Evolutionary conservation across 92 coral and sea anemone genomes (phyloP), one percentile per base, ranked within the genome.

Genomic region (Virgularia gustaviana): DNA sequence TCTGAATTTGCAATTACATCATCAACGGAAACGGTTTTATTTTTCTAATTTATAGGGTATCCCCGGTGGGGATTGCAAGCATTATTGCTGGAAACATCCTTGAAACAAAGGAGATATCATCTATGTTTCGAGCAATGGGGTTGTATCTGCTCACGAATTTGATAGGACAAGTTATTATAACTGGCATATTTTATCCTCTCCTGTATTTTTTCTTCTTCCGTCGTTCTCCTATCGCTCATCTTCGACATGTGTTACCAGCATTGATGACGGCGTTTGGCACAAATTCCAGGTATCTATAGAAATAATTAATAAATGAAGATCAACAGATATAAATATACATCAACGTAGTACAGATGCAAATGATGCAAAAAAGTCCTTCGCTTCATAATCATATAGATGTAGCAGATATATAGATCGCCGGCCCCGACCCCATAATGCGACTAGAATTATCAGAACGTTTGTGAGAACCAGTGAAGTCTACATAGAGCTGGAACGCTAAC

Each of bases 231-330:
- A 8, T 63, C 5, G 7, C 3, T 15, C 49, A 63, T 37, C 25
- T 63, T 9, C 12, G 18, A 34, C 30, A 42, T 37, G 24, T 36
- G 12, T 0, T 63, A 12, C 51, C 70, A 0, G 70, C 70, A 10
- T 4, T 63, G 42, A 3, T 63, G 47, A 63, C 70, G 1, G 70
- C 70, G 13, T 37, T 63, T 13, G 70, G 70, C 18, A 63, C 70
- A 6, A 12, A 49, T 6, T 63, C 70, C 20, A 63, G 70, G 70
- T 38, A 35, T 2, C 6, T n/a, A n/a, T n/a, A n/a, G n/a, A n/a
- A n/a, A n/a, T n/a, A n/a, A n/a, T n/a, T n/a, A n/a, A n/a, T n/a
- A n/a, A n/a, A n/a, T n/a, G n/a, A n/a, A n/a, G n/a, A n/a, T n/a
- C n/a, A n/a, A n/a, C n/a, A n/a, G n/a, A n/a, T n/a, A n/a, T n/a